phyloP scores from a whole-genome alignment of 1,140 invertebrate genomes.

The Calliphora vicina region DNA sequence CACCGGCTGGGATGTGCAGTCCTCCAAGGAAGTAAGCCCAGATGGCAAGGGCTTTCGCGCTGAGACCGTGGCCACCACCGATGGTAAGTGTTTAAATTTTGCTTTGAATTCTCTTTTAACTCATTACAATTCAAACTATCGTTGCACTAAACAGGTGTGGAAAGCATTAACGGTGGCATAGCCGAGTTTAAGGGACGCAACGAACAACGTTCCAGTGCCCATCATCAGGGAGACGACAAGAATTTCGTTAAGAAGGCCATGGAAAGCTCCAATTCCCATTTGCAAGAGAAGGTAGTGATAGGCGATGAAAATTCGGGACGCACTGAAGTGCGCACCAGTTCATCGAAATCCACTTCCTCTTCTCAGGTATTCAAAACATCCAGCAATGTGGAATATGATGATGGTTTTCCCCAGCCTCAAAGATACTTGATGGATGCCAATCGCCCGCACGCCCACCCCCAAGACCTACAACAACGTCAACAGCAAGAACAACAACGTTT shows the following conservation, averaged over 20 bases:
- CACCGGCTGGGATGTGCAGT: slow-evolving; percentile 65
- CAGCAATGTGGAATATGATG: slow-evolving; percentile 50
- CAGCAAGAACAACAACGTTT: slow-evolving; percentile 45
- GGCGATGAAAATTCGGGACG: slow-evolving; percentile 64
- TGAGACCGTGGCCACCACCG: slow-evolving; percentile 58
- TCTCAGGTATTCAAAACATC: slow-evolving; percentile 56
- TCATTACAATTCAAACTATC: not conserved
- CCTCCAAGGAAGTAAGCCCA: slow-evolving; percentile 61
- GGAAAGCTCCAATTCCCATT: slow-evolving; percentile 67
- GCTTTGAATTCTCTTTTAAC: not conserved
- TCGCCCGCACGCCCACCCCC: slow-evolving; percentile 15
- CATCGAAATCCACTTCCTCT: slow-evolving; percentile 52
- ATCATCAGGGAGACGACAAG: slow-evolving; percentile 70
- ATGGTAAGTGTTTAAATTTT: slow-evolving; percentile 51
- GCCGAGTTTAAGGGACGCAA: slow-evolving; percentile 69
- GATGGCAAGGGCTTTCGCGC: slow-evolving; percentile 64
- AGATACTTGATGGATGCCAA: slow-evolving; percentile 48
- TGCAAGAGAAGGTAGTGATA: slow-evolving; percentile 69
- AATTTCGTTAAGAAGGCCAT: slow-evolving; percentile 69
- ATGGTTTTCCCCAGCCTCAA: slow-evolving; percentile 27
- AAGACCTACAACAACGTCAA: slow-evolving; percentile 33
- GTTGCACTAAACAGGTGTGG: slow-evolving; percentile 60
- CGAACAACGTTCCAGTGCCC: slow-evolving; percentile 67
- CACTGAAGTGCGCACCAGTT: slow-evolving; percentile 58
- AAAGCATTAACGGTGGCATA: slow-evolving; percentile 69